A percentile compares a stretch with the other conserved stretches of the same genome.
Evolutionary conservation across 2,888 invertebrate species (phyloP).

Genomic region (Andricus curvator): DNA sequence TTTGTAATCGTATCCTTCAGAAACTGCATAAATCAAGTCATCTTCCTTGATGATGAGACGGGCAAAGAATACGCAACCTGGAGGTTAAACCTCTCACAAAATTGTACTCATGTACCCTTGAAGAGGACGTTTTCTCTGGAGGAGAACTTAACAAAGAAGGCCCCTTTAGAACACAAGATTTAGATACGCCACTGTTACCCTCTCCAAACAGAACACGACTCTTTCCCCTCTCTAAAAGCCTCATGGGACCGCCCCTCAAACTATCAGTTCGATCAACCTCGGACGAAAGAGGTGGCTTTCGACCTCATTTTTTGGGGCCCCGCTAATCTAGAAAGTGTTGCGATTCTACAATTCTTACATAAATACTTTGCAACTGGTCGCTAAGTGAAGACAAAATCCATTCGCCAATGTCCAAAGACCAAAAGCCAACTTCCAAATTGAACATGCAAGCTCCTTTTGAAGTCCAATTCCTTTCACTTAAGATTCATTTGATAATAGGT

Average conservation of each 20-base stretch:
- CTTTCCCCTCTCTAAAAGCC: conserved; percentile 29
- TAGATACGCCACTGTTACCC: conserved; percentile 38
- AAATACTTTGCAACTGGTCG: background rate
- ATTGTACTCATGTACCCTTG: background rate
- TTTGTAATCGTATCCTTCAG: background rate
- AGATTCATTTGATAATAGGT: background rate
- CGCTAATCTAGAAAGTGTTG: conserved; percentile 3
- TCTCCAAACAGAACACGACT: conserved; percentile 6
- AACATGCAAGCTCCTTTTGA: background rate
- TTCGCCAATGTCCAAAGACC: background rate
- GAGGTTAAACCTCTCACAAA: background rate
- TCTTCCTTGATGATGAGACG: background rate
- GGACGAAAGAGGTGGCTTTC: conserved; percentile 37
- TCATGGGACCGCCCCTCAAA: conserved; percentile 32
- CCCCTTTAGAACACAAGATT: conserved; percentile 7
- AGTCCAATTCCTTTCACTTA: background rate
- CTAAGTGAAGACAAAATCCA: background rate
- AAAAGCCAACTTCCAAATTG: background rate
- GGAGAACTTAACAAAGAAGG: background rate
- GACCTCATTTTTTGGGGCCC: conserved; percentile 30
- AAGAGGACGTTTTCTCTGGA: background rate
- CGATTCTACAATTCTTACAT: background rate
- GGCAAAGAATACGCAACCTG: background rate
- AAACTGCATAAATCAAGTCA: background rate
- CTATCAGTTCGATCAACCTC: conserved; percentile 32